Conservation (phyloP, 2,888 invertebrate species). For the Gymnoscelis rufifasciata region DNA sequence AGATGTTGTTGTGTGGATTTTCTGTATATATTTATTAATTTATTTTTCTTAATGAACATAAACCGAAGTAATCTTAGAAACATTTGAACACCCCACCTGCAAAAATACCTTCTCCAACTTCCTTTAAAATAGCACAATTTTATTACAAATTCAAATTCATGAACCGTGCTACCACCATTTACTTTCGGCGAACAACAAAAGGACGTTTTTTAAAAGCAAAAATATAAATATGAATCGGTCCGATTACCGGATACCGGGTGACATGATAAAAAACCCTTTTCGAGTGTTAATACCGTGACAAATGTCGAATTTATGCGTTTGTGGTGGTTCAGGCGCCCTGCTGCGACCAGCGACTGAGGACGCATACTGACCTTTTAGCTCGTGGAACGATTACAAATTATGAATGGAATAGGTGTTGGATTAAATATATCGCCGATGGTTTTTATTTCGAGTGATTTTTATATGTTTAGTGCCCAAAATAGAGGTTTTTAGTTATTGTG, state of each 20-base stretch:
- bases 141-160: too few species aligned
- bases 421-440: conserved; percentile 14
- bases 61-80: too few species aligned
- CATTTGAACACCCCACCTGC: too few species aligned
- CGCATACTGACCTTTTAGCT: conserved; percentile 35
- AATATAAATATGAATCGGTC: conserved; percentile 49
- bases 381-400: conserved; percentile 37
- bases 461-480: neutral
- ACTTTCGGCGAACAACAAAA: conserved; percentile 56
- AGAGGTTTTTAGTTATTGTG: too few species aligned
- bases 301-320: conserved; percentile 75
- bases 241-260: conserved; percentile 73
- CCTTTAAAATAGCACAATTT: too few species aligned
- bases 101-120: too few species aligned
- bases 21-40: too few species aligned
- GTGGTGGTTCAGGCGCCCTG: conserved; percentile 61
- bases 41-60: too few species aligned
- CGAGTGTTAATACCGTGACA: conserved; percentile 78
- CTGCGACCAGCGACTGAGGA: conserved; percentile 47
- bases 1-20: too few species aligned
- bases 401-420: conserved; percentile 23
- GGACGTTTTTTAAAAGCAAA: conserved; percentile 45
- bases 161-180: conserved; percentile 26
- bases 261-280: conserved; percentile 75
- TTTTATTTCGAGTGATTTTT: conserved; percentile 8